A percentile compares a stretch with the other conserved stretches of the same genome.
phyloP scores from a whole-genome alignment of 2,888 invertebrate genomes.

The Catocala fraxini region DNA sequence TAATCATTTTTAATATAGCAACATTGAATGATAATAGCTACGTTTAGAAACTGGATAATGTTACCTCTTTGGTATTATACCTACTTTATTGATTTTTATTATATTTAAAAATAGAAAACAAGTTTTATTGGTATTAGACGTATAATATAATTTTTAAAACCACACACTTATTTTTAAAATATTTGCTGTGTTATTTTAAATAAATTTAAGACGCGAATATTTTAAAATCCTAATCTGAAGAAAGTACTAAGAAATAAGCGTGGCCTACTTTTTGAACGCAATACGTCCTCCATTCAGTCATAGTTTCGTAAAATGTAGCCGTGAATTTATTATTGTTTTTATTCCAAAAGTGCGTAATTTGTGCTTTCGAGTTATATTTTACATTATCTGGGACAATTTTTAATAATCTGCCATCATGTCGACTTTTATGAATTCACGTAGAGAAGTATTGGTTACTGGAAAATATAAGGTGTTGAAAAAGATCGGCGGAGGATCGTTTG shows the following conservation, averaged over 20 bases:
- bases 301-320: constrained; percentile 73
- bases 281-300: constrained; percentile 62
- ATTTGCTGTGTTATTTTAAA: constrained; percentile 40
- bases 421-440: constrained; percentile 61
- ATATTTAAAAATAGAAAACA: constrained; percentile 49
- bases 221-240: constrained; percentile 43
- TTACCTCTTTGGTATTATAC: constrained; percentile 31
- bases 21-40: constrained; percentile 36
- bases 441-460: constrained; percentile 95
- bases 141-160: constrained; percentile 35
- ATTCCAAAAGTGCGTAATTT: constrained; percentile 68
- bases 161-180: constrained; percentile 40
- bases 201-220: constrained; percentile 43
- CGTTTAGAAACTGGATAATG: constrained; percentile 53
- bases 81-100: constrained; percentile 38
- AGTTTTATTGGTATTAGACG: constrained; percentile 31
- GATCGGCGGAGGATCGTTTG: constrained; percentile 99
- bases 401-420: constrained; percentile 61
- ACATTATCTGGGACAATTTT: constrained; percentile 54
- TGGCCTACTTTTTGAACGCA: constrained; percentile 61
- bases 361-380: constrained; percentile 64
- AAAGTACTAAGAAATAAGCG: constrained; percentile 42
- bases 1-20: constrained; percentile 37
- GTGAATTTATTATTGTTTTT: constrained; percentile 69
- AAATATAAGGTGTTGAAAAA: constrained; percentile 98